These are phyloP conservation scores for Ormyrus labotus DNA, from an alignment of 2,888 invertebrate species.

Conservation along the genomic window DNA sequence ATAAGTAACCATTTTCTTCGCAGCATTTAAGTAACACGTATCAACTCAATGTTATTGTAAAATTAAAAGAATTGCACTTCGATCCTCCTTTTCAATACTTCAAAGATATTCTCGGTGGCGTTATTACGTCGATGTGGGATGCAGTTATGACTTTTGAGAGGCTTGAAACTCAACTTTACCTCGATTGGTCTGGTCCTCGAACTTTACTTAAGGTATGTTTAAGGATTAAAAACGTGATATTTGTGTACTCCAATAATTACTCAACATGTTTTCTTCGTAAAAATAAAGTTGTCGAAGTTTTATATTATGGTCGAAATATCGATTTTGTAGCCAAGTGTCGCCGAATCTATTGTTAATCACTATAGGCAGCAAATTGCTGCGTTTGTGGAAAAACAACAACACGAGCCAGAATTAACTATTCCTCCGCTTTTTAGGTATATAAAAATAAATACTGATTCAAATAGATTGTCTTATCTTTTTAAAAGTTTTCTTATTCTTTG, in stretches of 20 bases:
- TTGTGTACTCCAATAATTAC: background rate
- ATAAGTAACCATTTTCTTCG: background rate
- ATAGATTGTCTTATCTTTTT: too few relatives aligned
- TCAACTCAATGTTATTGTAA: constrained; percentile 79
- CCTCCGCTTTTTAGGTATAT: constrained; percentile 79
- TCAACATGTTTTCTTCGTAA: too few relatives aligned
- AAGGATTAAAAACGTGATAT: background rate
- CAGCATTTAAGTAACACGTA: constrained; percentile 67
- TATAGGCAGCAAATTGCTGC: constrained; percentile 82
- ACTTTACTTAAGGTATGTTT: constrained; percentile 64
- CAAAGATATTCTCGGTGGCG: constrained; percentile 82
- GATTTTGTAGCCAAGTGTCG: constrained; percentile 83
- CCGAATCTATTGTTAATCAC: constrained; percentile 81
- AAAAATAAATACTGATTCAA: background rate
- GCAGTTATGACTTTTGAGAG: constrained; percentile 86
- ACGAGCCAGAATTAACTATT: constrained; percentile 84
- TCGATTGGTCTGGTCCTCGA: constrained; percentile 77
- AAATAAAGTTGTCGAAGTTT: too few relatives aligned
- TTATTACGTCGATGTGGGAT: constrained; percentile 86
- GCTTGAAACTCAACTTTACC: constrained; percentile 87
- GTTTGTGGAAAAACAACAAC: constrained; percentile 83
- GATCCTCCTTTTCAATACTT: constrained; percentile 87
- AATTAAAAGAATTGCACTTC: constrained; percentile 82
- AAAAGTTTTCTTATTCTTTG: background rate
- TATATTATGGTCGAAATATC: too few relatives aligned